A percentile compares a stretch with the other conserved stretches of the same genome.
Conservation (phyloP, 2,797 vertebrate genomes). For the Trichosurus vulpecula region DNA sequence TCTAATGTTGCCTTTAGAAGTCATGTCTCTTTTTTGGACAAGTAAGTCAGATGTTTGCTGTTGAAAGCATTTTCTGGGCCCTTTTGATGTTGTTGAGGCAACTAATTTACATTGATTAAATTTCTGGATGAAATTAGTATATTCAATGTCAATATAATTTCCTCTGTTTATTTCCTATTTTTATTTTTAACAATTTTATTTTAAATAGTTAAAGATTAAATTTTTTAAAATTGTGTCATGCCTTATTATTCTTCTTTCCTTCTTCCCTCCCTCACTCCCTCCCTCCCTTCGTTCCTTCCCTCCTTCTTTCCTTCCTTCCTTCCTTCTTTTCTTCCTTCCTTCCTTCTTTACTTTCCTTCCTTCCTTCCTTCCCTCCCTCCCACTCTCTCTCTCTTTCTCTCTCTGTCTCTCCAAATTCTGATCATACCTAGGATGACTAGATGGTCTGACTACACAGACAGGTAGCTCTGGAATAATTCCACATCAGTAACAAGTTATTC, state of each 20-base stretch:
- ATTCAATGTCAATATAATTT: neutral
- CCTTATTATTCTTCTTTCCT: neutral
- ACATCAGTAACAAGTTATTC: neutral
- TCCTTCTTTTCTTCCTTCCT: no score
- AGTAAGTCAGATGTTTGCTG: neutral
- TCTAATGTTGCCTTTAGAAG: neutral
- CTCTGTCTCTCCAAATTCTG: neutral
- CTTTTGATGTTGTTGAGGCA: neutral
- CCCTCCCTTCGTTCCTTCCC: no score
- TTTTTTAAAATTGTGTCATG: neutral
- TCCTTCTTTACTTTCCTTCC: no score
- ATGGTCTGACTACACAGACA: neutral
- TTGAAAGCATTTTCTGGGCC: neutral
- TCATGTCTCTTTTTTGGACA: neutral
- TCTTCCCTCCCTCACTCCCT: no score
- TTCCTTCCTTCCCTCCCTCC: no score
- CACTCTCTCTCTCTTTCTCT: no score
- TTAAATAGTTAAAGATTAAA: neutral
- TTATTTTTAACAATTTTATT: neutral
- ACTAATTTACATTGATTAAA: neutral
- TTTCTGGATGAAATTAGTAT: neutral
- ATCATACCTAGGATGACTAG: neutral
- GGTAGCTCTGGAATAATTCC: neutral
- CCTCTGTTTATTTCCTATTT: neutral
- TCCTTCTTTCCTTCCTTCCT: no score